Base-by-base conservation (phyloP, 2,113 vertebrate genomes). In the Cephalopterus ornatus region DNA sequence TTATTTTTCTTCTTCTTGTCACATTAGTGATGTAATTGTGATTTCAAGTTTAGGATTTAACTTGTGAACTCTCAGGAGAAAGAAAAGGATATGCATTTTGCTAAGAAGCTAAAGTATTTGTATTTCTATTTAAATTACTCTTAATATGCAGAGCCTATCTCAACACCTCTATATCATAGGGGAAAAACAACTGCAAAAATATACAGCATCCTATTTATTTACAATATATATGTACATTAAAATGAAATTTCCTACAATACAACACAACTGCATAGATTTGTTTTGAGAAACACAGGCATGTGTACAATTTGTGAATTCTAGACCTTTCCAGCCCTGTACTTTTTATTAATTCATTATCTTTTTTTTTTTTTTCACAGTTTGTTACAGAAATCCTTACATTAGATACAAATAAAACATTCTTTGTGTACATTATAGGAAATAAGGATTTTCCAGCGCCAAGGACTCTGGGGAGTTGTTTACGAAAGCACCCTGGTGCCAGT, bases 171-270 rank as follows among this genome's bases (percentile, higher is more conserved):
- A 96, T 97, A 96, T 97, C 95, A 92, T 79, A 92, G 84, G 73
- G 91, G 93, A 90, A 96, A 96, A 97, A 97, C 95, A 97, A 98
- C 97, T 98, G 98, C 98, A 98, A 98, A 98, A 98, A 98, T 98
- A 98, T 98, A 98, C 97, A 98, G 97, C 97, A 97, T 98, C 97
- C 97, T 98, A 97, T 98, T 96, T 98, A 98, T 98, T 97, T 98
- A 98, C 98, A 98, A 93, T 97, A 95, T 97, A 96, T 98, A 98
- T 97, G 95, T 97, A 98, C 95, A 97, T 86, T 91, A 88, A 98
- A 95, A 95, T 87, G 77, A 98, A 97, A 96, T 97, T 95, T 97
- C 96, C 96, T 97, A 98, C 97, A 97, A 85, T 97, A 96, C 96
- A 97, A 95, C 97, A 98, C 97, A 96, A 94, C 97, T 98, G 97